Evolutionary conservation across 2,888 invertebrate genomes (phyloP), one percentile per base, ranked within the genome.

Genomic region (Dynastes maya): DNA sequence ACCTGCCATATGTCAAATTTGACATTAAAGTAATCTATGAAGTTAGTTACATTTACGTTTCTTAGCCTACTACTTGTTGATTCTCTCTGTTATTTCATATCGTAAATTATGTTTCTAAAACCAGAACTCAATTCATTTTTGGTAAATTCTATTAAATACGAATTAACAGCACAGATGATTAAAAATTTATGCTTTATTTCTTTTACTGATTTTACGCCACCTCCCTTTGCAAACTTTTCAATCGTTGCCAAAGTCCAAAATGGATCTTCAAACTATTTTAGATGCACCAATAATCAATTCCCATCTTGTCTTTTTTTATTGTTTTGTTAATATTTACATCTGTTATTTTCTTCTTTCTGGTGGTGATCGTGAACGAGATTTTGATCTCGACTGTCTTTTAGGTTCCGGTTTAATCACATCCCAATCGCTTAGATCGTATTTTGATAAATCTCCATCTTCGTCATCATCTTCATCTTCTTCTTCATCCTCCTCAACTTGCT

Each of bases 401-500:
- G 72, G 77, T 76, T 84, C 83, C 53, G 81, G 82, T 76, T 84
- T 81, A 40, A 82, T 78, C 65, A 85, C 84, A 74, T 90, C 91
- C 90, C 90, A 91, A 84, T 90, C 91, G 79, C 90, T 91, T 79
- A 91, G 88, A 87, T 91, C 91, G 82, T 91, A 91, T 83, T 91
- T 91, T 9, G 91, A 91, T 81, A 91, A 86, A 87, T 91, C 91
- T 16, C 89, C 91, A 83, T 91, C 91, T 64, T 90, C 91, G 63
- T 90, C 90, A 0, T 91, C 91, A 5, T 91, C 90, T 0, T 90
- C 90, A 0, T 89, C 89, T 71, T 89, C 89, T 6, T 88, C 88
- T 72, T 86, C 84, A 32, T 87, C 83, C 11, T 83, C 84, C 32
- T 79, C 81, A 40, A 76, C 80, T 37, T 71, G 70, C 88, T 6